A percentile compares a stretch with the other conserved stretches of the same genome.
These are phyloP conservation scores for Littorina saxatilis DNA, from an alignment of 1,140 invertebrate genomes.

Conservation along the genomic window DNA sequence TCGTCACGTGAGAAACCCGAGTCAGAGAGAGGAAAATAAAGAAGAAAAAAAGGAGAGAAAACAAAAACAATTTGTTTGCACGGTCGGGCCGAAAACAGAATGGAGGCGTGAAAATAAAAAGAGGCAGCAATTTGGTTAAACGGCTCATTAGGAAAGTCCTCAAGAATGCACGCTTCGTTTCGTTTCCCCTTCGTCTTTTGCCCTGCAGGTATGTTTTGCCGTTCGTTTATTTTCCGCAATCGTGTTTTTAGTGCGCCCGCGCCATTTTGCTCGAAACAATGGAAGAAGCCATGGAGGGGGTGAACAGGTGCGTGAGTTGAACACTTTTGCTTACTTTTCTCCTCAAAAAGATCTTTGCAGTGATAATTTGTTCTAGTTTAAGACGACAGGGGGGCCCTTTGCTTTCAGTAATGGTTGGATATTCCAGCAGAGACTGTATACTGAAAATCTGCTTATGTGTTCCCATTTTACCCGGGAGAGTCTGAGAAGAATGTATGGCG, in stretches of 20 bases:
- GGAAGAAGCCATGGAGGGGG: background rate
- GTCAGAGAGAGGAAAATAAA: background rate
- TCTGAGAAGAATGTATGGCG: no score
- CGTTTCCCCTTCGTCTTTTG: background rate
- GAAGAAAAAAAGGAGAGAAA: background rate
- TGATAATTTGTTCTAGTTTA: no score
- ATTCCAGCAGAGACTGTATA: no score
- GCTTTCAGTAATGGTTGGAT: no score
- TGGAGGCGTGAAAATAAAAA: background rate
- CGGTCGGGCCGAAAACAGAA: background rate
- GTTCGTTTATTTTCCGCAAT: constrained; percentile 12
- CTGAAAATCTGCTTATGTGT: no score
- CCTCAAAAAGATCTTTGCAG: background rate
- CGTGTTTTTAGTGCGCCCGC: constrained; percentile 5
- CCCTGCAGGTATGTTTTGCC: constrained; percentile 5
- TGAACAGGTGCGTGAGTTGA: background rate
- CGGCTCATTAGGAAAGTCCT: background rate
- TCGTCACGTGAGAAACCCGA: background rate
- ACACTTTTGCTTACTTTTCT: background rate
- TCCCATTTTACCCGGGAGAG: no score
- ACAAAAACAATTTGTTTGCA: background rate
- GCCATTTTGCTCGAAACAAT: background rate
- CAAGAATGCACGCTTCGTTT: background rate
- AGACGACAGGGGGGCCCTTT: no score
- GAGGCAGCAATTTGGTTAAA: background rate